These are phyloP conservation scores for Drosophila affinis DNA, from an alignment of 2,888 invertebrate genomes.

Conservation along the genomic window DNA sequence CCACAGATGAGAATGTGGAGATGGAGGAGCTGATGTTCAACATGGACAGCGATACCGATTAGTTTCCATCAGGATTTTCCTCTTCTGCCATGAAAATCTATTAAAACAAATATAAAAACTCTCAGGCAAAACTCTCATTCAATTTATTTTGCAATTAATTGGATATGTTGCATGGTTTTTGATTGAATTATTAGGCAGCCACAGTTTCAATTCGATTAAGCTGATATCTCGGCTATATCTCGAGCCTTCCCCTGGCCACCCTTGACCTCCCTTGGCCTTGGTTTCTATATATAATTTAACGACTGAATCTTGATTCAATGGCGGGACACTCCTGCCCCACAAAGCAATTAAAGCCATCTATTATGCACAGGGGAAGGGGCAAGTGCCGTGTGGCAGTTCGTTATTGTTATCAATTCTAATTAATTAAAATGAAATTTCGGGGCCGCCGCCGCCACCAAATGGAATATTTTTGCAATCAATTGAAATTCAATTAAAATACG, in stretches of 20 bases:
- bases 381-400: conserved; percentile 24
- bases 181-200: conserved; percentile 14
- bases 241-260: conserved; percentile 1
- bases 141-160: not conserved
- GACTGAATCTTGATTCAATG: conserved; percentile 10
- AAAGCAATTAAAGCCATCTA: conserved; percentile 40
- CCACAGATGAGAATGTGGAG: no score
- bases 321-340: not conserved
- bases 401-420: conserved; percentile 73
- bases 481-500: conserved; percentile 77
- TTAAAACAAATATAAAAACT: no score
- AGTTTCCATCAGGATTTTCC: no score
- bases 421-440: conserved; percentile 74
- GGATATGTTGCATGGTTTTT: not conserved
- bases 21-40: no score
- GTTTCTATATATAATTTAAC: conserved; percentile 12
- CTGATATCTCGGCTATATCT: conserved; percentile 21
- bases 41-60: no score
- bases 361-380: conserved; percentile 15
- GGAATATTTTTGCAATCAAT: conserved; percentile 73
- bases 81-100: no score
- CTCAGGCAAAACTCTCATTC: no score
- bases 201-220: conserved; percentile 29
- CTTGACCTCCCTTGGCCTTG: conserved; percentile 8
- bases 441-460: conserved; percentile 44